A percentile compares a stretch with the other conserved stretches of the same genome.
phyloP scores from a whole-genome alignment of 1,140 invertebrate genomes.

The Papilio xuthus region DNA sequence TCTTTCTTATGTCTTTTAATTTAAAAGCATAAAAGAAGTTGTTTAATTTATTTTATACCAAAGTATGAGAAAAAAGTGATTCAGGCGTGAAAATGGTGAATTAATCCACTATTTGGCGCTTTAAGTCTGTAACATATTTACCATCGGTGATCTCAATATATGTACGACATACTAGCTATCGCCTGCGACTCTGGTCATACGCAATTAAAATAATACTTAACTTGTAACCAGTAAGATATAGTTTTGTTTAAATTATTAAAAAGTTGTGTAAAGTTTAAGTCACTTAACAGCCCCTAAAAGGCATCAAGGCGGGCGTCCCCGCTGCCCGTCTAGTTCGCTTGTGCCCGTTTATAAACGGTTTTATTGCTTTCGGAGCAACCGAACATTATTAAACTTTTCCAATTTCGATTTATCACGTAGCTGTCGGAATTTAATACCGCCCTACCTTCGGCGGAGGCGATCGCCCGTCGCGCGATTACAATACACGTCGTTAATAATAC shows the following conservation, averaged over 20 bases:
- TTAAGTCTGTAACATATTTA: no score
- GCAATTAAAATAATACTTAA: no score
- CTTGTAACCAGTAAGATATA: neutral
- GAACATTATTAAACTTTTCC: constrained; percentile 82
- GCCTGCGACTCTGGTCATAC: no score
- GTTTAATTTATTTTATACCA: no score
- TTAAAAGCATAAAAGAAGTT: no score
- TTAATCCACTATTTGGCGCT: no score
- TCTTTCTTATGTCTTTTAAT: neutral
- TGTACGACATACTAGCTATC: no score
- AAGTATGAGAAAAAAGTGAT: no score
- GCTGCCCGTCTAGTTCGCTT: constrained; percentile 78
- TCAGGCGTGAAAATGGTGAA: no score
- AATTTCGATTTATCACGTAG: constrained; percentile 82
- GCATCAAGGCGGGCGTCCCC: constrained; percentile 75
- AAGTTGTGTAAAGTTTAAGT: constrained; percentile 55
- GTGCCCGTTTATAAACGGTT: constrained; percentile 81
- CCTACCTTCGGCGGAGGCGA: constrained; percentile 80
- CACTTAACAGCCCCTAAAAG: constrained; percentile 78
- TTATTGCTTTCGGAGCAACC: constrained; percentile 82
- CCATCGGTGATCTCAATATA: no score
- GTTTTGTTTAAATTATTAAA: constrained; percentile 14
- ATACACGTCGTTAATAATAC: constrained; percentile 81
- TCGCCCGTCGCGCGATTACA: constrained; percentile 80
- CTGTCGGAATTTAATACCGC: constrained; percentile 82